Evolutionary conservation across 2,888 invertebrate genomes (phyloP).

Genomic region (Zeuzera pyrina): DNA sequence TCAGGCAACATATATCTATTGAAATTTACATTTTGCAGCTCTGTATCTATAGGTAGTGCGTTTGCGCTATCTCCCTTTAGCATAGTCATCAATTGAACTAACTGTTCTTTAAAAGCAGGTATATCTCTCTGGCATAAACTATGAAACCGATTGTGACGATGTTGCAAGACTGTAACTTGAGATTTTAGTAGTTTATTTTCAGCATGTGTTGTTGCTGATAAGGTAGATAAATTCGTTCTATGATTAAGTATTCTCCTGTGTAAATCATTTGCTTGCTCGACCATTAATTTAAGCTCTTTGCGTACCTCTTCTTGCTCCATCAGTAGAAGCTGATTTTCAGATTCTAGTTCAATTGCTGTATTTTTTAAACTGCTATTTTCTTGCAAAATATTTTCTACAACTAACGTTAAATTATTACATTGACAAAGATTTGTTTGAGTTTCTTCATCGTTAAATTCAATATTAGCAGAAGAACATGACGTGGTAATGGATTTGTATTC

Average conservation of each 20-base stretch:
- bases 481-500: slow-evolving; percentile 20
- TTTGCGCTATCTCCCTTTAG: slow-evolving; percentile 30
- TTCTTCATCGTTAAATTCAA: slow-evolving; percentile 15
- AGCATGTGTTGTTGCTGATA: slow-evolving; percentile 58
- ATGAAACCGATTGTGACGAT: slow-evolving; percentile 49
- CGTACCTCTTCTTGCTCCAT: slow-evolving; percentile 38
- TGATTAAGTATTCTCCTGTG: slow-evolving; percentile 54
- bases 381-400: slow-evolving; percentile 17
- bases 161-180: slow-evolving; percentile 51
- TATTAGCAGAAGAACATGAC: slow-evolving; percentile 18
- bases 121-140: slow-evolving; percentile 57
- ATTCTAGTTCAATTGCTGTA: slow-evolving; percentile 27
- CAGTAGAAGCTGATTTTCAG: slow-evolving; percentile 30
- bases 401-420: slow-evolving; percentile 10
- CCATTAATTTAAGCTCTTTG: slow-evolving; percentile 38
- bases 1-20: slow-evolving; percentile 51
- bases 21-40: slow-evolving; percentile 29
- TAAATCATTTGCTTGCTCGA: slow-evolving; percentile 41
- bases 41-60: slow-evolving; percentile 6
- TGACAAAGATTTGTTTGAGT: slow-evolving; percentile 10
- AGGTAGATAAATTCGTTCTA: slow-evolving; percentile 51
- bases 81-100: slow-evolving; percentile 39
- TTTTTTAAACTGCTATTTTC: slow-evolving; percentile 32
- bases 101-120: slow-evolving; percentile 47
- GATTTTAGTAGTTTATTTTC: slow-evolving; percentile 56